Evolutionary conservation across 2,113 vertebrate genomes (phyloP).

Genomic region (Dinomys branickii): DNA sequence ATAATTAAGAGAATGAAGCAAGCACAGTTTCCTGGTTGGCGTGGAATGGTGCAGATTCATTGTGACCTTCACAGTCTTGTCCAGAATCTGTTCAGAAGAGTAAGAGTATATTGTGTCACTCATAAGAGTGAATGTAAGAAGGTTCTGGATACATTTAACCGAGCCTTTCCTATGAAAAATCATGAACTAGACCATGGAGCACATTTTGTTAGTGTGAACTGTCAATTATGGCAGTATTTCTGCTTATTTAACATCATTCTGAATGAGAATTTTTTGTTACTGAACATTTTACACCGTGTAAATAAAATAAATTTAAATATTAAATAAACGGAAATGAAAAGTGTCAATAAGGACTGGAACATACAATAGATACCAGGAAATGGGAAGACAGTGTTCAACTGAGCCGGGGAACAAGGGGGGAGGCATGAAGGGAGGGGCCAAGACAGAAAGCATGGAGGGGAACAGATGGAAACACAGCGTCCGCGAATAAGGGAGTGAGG

Average conservation of each 20-base stretch:
- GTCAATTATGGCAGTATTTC: not conserved
- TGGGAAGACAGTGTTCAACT: too few relatives aligned
- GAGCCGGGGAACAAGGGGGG: too few relatives aligned
- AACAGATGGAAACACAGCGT: too few relatives aligned
- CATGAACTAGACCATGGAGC: not conserved
- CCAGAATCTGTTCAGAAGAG: not conserved
- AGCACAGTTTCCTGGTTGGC: fast-evolving
- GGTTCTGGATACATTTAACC: not conserved
- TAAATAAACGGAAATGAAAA: too few relatives aligned
- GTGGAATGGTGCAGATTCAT: not conserved
- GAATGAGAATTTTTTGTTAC: slow-evolving; percentile 1
- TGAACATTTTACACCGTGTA: slow-evolving; percentile 18
- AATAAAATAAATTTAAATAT: not conserved
- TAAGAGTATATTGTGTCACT: not conserved
- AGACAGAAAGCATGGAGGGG: too few relatives aligned
- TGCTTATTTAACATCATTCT: not conserved
- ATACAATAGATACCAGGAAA: too few relatives aligned
- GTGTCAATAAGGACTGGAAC: too few relatives aligned
- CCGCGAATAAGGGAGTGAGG: too few relatives aligned
- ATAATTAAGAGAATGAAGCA: not conserved
- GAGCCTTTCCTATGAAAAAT: not conserved
- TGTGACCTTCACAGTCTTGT: not conserved
- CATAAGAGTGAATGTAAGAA: not conserved
- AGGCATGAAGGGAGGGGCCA: too few relatives aligned
- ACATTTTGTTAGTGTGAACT: not conserved